These are phyloP conservation scores for Rhabdophis nuchalis DNA, from an alignment of 2,797 vertebrate species.

Conservation along the genomic window DNA sequence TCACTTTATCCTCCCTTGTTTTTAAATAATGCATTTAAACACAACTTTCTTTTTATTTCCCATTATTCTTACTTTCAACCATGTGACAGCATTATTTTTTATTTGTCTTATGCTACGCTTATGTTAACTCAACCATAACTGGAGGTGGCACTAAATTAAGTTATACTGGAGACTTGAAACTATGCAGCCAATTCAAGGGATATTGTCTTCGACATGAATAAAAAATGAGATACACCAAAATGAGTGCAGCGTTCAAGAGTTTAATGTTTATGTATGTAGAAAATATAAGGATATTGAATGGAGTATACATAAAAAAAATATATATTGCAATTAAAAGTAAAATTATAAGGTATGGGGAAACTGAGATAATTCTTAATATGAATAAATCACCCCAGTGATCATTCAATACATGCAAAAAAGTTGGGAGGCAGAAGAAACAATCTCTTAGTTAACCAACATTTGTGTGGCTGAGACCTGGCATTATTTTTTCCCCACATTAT, in stretches of 20 bases:
- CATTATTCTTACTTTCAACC: conserved; percentile 43
- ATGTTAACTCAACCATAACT: conserved; percentile 43
- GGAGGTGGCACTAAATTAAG: conserved; percentile 47
- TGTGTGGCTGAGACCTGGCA: too few relatives aligned
- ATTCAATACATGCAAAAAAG: background rate
- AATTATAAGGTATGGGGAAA: background rate
- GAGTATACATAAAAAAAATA: background rate
- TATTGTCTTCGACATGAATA: conserved; percentile 54
- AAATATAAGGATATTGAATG: background rate
- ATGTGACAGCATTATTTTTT: conserved; percentile 49
- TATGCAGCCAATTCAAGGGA: conserved; percentile 37
- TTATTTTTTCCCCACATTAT: background rate
- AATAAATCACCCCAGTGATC: background rate
- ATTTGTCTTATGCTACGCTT: conserved; percentile 28
- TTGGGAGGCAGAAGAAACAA: background rate
- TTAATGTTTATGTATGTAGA: conserved; percentile 7
- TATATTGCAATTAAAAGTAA: conserved; percentile 14
- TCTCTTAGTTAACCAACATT: background rate
- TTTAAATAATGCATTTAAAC: conserved; percentile 46
- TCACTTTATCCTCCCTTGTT: conserved; percentile 20
- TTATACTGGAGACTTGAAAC: conserved; percentile 46
- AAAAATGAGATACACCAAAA: conserved; percentile 47
- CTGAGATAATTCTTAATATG: background rate
- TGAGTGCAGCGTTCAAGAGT: conserved; percentile 12
- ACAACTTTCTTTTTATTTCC: conserved; percentile 44